These are phyloP conservation scores for Ormyrus thymus DNA, from an alignment of 2,888 invertebrate species.

Conservation along the genomic window DNA sequence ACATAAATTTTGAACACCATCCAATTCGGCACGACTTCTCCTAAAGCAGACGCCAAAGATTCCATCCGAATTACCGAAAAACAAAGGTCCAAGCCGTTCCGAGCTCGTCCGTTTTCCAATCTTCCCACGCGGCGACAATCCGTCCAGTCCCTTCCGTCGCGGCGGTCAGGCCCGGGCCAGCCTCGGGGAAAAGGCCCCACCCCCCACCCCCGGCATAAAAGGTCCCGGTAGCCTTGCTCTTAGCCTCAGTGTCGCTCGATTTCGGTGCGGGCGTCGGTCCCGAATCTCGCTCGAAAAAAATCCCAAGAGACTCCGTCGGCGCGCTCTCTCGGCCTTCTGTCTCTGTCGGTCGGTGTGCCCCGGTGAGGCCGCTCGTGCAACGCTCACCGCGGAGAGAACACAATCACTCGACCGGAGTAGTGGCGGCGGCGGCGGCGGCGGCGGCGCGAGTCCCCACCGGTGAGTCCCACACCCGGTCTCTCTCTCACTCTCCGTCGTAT, in stretches of 20 bases:
- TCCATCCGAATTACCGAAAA: too few species aligned
- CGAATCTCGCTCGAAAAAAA: neutral
- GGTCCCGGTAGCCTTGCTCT: neutral
- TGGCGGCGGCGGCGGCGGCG: constrained; percentile 6
- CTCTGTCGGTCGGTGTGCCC: neutral
- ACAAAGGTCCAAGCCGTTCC: too few species aligned
- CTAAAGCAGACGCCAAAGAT: too few species aligned
- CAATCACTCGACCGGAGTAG: constrained; percentile 44
- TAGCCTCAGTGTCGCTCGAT: neutral
- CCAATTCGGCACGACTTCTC: too few species aligned
- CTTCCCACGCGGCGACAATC: too few species aligned
- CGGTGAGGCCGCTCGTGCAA: constrained; percentile 9
- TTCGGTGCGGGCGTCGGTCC: neutral
- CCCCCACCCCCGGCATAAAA: neutral
- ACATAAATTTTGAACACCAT: too few species aligned
- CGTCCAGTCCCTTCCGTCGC: too few species aligned
- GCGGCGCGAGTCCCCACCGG: constrained; percentile 43
- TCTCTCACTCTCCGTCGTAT: constrained; percentile 41
- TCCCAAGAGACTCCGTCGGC: neutral
- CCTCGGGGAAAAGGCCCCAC: neutral
- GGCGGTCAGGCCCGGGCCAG: too few species aligned
- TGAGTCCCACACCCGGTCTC: constrained; percentile 43
- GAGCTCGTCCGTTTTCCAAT: too few species aligned
- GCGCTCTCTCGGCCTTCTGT: constrained; percentile 53
- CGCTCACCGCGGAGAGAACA: constrained; percentile 22